phyloP scores from a whole-genome alignment of 2,888 invertebrate genomes.

The Hermaeophaga mercurialis region DNA sequence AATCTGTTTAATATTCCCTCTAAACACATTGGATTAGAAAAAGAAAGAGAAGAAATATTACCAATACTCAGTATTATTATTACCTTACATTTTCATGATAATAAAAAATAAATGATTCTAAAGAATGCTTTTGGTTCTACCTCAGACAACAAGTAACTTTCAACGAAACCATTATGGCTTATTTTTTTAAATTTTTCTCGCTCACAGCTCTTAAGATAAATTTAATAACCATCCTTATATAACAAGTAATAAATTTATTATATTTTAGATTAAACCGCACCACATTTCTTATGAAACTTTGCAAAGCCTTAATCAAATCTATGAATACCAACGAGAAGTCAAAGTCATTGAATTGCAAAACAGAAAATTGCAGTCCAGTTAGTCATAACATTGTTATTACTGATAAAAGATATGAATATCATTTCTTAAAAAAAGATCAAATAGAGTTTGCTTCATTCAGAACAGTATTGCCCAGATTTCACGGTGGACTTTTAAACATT shows the following conservation, averaged over 20 bases:
- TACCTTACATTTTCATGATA: too few species aligned
- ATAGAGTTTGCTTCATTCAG: conserved; percentile 10
- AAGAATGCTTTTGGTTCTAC: too few species aligned
- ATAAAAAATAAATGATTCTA: too few species aligned
- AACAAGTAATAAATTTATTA: conserved; percentile 8
- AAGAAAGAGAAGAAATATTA: too few species aligned
- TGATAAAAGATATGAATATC: conserved; percentile 16
- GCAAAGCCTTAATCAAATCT: conserved; percentile 11
- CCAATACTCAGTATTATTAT: too few species aligned
- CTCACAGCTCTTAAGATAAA: neutral
- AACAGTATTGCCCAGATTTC: neutral
- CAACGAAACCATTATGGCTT: neutral
- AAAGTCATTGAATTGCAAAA: conserved; percentile 19
- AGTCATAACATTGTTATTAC: conserved; percentile 17
- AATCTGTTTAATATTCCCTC: too few species aligned
- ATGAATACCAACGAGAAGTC: conserved; percentile 16
- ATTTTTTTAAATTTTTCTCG: neutral
- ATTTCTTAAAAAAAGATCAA: conserved; percentile 3
- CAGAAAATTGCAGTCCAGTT: conserved; percentile 14
- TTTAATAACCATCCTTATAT: neutral
- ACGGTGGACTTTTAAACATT: neutral
- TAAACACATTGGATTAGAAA: too few species aligned
- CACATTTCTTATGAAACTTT: conserved; percentile 15
- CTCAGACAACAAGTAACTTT: too few species aligned
- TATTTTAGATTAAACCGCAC: conserved; percentile 2